Conservation (phyloP, 2,797 vertebrate species). For the Halcyon chelicuti region DNA sequence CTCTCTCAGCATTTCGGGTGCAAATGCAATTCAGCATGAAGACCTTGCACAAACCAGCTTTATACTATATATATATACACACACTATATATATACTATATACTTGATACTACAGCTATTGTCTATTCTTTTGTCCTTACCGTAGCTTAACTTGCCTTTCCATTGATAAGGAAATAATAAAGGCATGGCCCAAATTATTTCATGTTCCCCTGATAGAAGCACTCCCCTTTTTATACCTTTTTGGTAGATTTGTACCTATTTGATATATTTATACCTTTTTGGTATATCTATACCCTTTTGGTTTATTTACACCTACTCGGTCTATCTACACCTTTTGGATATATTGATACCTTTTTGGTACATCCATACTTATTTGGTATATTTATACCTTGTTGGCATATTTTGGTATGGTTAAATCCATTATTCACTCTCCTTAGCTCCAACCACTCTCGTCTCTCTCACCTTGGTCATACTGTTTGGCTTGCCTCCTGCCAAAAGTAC, state of each 20-base stretch:
- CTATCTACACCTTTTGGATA: too few species aligned
- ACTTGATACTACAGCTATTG: not conserved
- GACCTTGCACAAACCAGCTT: not conserved
- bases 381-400: too few species aligned
- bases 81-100: too few species aligned
- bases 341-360: too few species aligned
- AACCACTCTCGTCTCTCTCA: not conserved
- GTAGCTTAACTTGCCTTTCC: not conserved
- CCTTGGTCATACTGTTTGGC: not conserved
- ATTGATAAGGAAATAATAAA: not conserved
- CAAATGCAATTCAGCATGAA: accelerated
- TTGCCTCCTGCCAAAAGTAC: not conserved
- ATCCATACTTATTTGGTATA: not conserved
- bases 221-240: not conserved
- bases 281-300: too few species aligned
- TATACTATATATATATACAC: not conserved
- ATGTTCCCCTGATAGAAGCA: not conserved
- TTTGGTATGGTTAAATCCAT: not conserved
- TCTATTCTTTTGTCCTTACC: not conserved
- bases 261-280: too few species aligned
- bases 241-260: not conserved
- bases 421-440: not conserved
- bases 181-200: not conserved
- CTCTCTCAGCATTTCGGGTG: accelerated
- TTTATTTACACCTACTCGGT: too few species aligned